Base-by-base conservation (phyloP, 2,113 vertebrate species). In the Hyperopisus bebe region DNA sequence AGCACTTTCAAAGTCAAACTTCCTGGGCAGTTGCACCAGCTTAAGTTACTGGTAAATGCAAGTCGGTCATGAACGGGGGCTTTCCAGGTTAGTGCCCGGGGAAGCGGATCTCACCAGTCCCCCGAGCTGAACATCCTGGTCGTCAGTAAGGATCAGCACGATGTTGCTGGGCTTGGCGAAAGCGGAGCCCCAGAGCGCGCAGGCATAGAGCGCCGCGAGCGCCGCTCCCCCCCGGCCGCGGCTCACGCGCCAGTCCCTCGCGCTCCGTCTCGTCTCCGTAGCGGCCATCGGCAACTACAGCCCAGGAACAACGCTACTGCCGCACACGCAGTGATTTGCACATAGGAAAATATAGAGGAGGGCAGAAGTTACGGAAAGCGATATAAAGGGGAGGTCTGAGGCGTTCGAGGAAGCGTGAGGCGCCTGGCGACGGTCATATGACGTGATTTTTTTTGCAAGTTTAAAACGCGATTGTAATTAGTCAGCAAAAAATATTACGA, bases 71-170 rank as follows among this genome's bases (percentile, higher is more conserved):
- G 15, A 31, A 39, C 70, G 1, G 70, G 31, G 15, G 70, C 13
- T 31, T 13, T 77, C 70, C 31, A 66, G 70, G 70, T 5, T 13
- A 77, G 13, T 39, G 74, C 5, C 35, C 31, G 74, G 11, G 31
- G 74, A 35, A 39, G 74, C 35, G 27, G 80, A n/a, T 62, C 96
- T 96, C 92, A 97, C 96, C 96, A 96, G 94, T 17, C 96, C 96
- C 21, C 96, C 96, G 46, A 97, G 92, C 50, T 89, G 77, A 0
- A 95, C 91, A 9, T 97, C 96, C 93, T 97, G 96, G 89, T 97
- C 96, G 91, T 97, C 96, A 19, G 95, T 91, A 4, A 97, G 90
- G 89, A 97, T 95, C 3, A 97, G 93, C 4, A 97, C 80, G 84
- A 97, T 91, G 92, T 97, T 97, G 91, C 90, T 94, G 11, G 39